Conservation (phyloP, 2,888 invertebrate genomes). For the Erpobdella octoculata region DNA sequence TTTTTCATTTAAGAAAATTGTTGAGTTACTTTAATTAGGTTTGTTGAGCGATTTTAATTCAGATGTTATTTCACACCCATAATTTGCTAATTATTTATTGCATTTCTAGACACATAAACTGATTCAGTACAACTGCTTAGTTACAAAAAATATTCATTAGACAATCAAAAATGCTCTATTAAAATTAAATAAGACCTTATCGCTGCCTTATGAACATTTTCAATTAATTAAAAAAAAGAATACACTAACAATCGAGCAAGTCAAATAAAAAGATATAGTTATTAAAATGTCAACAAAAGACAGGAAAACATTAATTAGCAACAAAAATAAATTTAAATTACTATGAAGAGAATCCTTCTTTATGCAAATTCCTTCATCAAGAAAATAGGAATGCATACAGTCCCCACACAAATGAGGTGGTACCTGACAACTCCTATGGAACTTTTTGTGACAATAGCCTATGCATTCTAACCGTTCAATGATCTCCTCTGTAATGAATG, state of each 20-base stretch:
- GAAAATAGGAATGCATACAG: constrained; percentile 1
- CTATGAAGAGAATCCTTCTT: neutral
- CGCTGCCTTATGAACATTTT: too few relatives aligned
- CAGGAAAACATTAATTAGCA: neutral
- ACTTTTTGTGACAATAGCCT: constrained; percentile 14
- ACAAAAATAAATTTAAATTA: neutral
- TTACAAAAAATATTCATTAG: too few relatives aligned
- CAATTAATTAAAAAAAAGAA: too few relatives aligned
- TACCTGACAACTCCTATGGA: constrained; percentile 6
- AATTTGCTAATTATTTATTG: too few relatives aligned
- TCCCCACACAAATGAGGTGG: constrained; percentile 21
- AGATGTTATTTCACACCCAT: too few relatives aligned
- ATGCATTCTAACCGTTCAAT: constrained; percentile 25
- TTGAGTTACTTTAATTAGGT: too few relatives aligned
- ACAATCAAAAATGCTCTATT: too few relatives aligned
- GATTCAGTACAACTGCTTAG: too few relatives aligned
- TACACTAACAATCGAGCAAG: neutral
- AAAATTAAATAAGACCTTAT: too few relatives aligned
- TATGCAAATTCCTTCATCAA: constrained; percentile 15
- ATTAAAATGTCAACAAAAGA: neutral
- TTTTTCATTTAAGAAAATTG: too few relatives aligned
- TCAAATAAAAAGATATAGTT: neutral
- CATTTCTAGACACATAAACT: too few relatives aligned
- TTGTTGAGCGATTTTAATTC: too few relatives aligned
- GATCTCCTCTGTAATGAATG: constrained; percentile 18